Conservation (phyloP, 1,140 invertebrate genomes). For the Nasonia longicornis region DNA sequence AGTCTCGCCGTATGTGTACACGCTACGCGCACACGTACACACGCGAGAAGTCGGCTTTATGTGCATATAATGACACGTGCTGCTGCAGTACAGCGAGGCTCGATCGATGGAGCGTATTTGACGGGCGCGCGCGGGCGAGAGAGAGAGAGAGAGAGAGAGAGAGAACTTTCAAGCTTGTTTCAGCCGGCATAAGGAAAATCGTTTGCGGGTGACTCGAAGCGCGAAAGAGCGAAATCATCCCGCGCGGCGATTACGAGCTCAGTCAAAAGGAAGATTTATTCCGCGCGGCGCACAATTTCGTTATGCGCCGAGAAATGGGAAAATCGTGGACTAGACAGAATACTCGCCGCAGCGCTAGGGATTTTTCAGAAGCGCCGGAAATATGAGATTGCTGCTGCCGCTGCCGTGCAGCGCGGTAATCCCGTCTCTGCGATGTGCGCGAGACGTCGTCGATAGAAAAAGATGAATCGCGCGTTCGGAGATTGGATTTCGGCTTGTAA, state of each 20-base stretch:
- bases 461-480: not conserved
- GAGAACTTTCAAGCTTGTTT: slow-evolving; percentile 35
- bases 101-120: slow-evolving; percentile 19
- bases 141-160: no score
- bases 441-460: not conserved
- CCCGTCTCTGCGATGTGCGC: not conserved
- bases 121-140: not conserved
- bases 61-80: not conserved
- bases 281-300: slow-evolving; percentile 27
- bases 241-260: slow-evolving; percentile 9
- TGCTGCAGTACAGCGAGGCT: not conserved
- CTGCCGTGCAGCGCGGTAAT: not conserved
- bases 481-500: not conserved
- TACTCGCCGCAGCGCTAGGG: not conserved
- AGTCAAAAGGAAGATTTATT: slow-evolving; percentile 41
- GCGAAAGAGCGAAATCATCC: slow-evolving; percentile 22
- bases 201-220: slow-evolving; percentile 8
- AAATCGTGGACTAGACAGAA: slow-evolving; percentile 22
- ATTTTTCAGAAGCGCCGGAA: slow-evolving; percentile 11
- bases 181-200: slow-evolving; percentile 9
- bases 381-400: not conserved
- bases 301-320: slow-evolving; percentile 31
- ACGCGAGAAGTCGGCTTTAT: not conserved
- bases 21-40: not conserved
- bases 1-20: not conserved